A percentile compares a stretch with the other conserved stretches of the same genome.
Evolutionary conservation across 2,797 vertebrate genomes (phyloP).

Genomic region (Uromys caudimaculatus): DNA sequence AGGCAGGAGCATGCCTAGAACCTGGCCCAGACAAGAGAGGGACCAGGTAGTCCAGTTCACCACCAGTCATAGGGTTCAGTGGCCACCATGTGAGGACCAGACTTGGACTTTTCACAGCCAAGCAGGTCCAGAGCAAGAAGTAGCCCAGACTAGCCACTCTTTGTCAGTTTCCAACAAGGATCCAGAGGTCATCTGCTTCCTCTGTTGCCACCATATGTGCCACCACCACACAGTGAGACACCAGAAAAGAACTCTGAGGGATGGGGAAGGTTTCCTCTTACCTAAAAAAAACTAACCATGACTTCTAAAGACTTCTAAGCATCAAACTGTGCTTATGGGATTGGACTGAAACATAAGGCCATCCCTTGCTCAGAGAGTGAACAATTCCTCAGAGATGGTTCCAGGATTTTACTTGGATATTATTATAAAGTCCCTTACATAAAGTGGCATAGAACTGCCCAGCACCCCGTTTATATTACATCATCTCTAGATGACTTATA

Average conservation of each 20-base stretch:
- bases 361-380: not conserved
- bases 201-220: rapidly evolving
- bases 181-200: not conserved
- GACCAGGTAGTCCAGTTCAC: not conserved
- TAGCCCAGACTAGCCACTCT: not conserved
- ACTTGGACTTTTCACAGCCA: not conserved
- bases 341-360: not conserved
- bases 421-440: not conserved
- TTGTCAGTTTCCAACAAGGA: not conserved
- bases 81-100: not conserved
- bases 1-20: not conserved
- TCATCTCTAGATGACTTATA: not conserved
- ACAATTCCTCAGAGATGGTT: not conserved
- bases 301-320: slow-evolving; percentile 1
- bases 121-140: not conserved
- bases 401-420: not conserved
- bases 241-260: rapidly evolving
- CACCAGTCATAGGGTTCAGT: not conserved
- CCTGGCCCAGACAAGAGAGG: not conserved
- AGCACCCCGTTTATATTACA: not conserved
- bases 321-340: not conserved
- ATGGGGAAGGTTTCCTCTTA: not conserved
- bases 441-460: not conserved
- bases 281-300: not conserved
- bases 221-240: not conserved